Evolutionary conservation across 2,888 invertebrate species (phyloP), one percentile per base, ranked within the genome.

Genomic region (Phalera bucephala): DNA sequence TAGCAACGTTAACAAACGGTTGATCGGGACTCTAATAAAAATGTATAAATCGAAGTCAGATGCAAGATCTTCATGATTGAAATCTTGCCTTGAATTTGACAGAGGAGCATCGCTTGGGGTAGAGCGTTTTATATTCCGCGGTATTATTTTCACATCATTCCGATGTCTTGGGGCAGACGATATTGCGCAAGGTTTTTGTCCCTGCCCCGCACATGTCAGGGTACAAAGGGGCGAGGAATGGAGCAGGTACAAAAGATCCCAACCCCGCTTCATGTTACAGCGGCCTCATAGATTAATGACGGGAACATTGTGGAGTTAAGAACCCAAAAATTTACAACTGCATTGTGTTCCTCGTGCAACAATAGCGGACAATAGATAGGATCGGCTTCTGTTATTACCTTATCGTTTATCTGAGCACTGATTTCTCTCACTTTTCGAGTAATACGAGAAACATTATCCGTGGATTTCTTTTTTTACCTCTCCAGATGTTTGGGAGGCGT

Each of bases 321-420:
- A 85, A 80, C 85, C 85, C 83, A 85, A 87, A 86, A 86, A 87
- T 85, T 88, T 86, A 88, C 88, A 88, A 88, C 85, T 85, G 80
- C 80, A 85, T 89, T 89, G 88, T 88, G 49, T 66, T 68, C 52
- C 43, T 53, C 55, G 50, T 52, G 43, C 51, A 78, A 87, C 84
- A 87, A 89, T 77, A 72, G 82, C 55, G 68, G 68, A 86, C 83
- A 88, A 87, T 72, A 80, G 86, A 83, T 76, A 71, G 74, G 77
- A 86, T 83, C 84, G 68, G 85, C 88, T 88, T 73, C 88, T 85
- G 88, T 80, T 86, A 87, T 85, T 84, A 78, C 84, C 84, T 87
- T 84, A 86, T 87, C 87, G 73, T 75, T 78, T 78, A 82, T 82
- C 80, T 68, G 62, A 61, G 60, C 70, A 74, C 60, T 73, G 80